phyloP scores from a whole-genome alignment of 2,113 vertebrate species.

The Apteryx owenii region DNA sequence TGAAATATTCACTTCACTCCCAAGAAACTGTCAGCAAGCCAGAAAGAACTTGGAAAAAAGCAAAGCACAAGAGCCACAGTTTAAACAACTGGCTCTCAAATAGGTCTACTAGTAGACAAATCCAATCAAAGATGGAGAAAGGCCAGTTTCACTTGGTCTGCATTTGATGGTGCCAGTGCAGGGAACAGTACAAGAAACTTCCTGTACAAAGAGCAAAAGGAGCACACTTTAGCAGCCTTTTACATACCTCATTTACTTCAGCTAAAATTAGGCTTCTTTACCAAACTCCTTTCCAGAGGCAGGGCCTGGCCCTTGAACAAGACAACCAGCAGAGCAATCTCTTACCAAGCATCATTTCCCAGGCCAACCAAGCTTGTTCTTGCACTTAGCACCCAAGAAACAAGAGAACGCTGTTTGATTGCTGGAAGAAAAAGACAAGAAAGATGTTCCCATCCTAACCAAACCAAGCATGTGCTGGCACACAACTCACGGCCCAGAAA shows the following conservation, averaged over 20 bases:
- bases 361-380: not conserved
- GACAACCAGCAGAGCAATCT: not conserved
- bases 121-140: not conserved
- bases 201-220: not conserved
- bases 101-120: not conserved
- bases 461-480: not conserved
- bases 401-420: not conserved
- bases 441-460: not conserved
- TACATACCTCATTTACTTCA: not conserved
- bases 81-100: not conserved
- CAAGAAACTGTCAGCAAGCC: not conserved
- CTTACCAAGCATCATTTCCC: not conserved
- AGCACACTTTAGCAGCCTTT: not conserved
- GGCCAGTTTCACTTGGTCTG: not conserved
- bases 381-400: not conserved
- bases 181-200: not conserved
- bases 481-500: not conserved
- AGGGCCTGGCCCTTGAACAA: not conserved
- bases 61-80: not conserved
- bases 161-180: not conserved
- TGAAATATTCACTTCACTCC: not conserved
- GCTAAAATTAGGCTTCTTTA: not conserved
- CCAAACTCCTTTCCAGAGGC: not conserved
- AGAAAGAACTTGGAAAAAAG: not conserved
- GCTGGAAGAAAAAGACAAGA: not conserved